A percentile compares a stretch with the other conserved stretches of the same genome.
These are phyloP conservation scores for Bilobella aurantiaca DNA, from an alignment of 1,140 invertebrate genomes.

Conservation along the genomic window DNA sequence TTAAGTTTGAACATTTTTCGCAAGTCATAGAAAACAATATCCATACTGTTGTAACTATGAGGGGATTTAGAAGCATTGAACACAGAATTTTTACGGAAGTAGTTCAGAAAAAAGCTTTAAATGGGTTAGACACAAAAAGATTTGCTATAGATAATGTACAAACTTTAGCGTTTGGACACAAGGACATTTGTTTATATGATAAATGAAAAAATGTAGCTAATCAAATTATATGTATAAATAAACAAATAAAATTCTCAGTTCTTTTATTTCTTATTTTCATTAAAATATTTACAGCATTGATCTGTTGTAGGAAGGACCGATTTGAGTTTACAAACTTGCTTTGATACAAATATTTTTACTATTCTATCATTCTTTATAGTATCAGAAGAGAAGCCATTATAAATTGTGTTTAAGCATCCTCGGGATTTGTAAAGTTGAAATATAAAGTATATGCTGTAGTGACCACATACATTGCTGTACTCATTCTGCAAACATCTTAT, in stretches of 20 bases:
- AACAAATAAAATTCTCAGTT: too few relatives aligned
- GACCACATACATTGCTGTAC: background rate
- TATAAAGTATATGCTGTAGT: background rate
- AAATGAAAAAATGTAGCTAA: too few relatives aligned
- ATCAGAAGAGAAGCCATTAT: background rate
- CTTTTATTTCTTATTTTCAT: too few relatives aligned
- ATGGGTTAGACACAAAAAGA: conserved; percentile 6
- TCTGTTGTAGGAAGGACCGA: too few relatives aligned
- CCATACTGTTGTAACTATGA: background rate
- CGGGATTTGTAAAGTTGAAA: background rate
- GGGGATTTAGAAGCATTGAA: background rate
- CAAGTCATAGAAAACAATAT: conserved; percentile 2
- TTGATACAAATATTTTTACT: too few relatives aligned
- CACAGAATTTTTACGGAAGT: background rate
- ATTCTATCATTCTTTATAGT: background rate
- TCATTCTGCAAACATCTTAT: background rate
- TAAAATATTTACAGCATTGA: too few relatives aligned
- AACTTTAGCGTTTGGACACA: conserved; percentile 3
- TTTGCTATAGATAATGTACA: conserved; percentile 7
- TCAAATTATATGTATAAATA: too few relatives aligned
- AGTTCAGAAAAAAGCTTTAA: background rate
- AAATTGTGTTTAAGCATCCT: background rate
- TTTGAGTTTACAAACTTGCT: too few relatives aligned
- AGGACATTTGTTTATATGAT: too few relatives aligned
- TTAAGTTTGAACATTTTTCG: background rate